Percentiles rank a stretch among this genome's conserved stretches.
phyloP scores from a whole-genome alignment of 2,888 invertebrate species.

The Pardosa pseudoannulata region DNA sequence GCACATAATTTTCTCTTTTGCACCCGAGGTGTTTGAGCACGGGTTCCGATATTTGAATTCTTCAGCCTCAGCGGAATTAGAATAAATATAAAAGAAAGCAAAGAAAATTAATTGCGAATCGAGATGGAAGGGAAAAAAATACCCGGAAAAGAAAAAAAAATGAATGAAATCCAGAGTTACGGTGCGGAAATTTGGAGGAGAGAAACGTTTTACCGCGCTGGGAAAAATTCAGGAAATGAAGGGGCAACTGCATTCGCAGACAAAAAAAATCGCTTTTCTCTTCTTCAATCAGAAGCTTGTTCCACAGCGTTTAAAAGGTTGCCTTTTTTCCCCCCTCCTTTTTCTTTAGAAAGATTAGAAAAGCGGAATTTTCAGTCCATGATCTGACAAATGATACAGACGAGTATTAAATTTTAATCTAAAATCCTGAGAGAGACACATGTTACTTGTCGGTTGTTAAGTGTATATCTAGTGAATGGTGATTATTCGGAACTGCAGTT shows the following conservation, averaged over 20 bases:
- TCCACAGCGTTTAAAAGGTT: background rate
- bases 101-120: constrained; percentile 4
- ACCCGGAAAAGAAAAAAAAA: background rate
- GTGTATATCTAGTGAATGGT: no score
- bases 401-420: no score
- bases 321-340: no score
- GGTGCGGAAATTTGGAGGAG: background rate
- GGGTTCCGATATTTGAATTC: background rate
- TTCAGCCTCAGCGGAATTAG: background rate
- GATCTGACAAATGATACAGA: no score
- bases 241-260: background rate
- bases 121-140: background rate
- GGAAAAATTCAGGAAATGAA: constrained; percentile 13
- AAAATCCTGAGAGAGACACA: no score
- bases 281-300: background rate
- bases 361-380: no score
- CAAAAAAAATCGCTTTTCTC: background rate
- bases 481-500: no score
- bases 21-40: background rate
- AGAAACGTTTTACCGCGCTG: background rate
- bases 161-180: background rate
- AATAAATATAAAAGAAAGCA: constrained; percentile 10
- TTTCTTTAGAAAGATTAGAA: background rate
- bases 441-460: no score
- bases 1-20: background rate